Evolutionary conservation across 1,140 invertebrate species (phyloP).

Genomic region (Mercenaria mercenaria): DNA sequence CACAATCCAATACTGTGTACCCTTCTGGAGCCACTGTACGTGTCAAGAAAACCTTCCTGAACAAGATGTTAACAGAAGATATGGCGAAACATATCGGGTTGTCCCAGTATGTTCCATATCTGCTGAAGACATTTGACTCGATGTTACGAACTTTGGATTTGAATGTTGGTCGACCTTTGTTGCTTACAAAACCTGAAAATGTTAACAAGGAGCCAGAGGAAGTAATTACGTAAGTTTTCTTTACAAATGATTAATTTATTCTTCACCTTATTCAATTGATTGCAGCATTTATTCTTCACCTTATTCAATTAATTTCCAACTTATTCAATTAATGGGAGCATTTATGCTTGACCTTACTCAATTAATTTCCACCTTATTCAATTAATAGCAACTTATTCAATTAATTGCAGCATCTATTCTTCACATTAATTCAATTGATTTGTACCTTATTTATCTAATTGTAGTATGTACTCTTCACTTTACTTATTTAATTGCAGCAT

Average conservation of each 20-base stretch:
- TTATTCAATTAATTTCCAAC: no score
- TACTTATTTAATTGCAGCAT: no score
- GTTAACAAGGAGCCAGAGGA: constrained; percentile 98
- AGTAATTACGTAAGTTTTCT: constrained; percentile 91
- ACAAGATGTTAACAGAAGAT: constrained; percentile 90
- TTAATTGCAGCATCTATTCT: no score
- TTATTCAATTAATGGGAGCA: no score
- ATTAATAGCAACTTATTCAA: no score
- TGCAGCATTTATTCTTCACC: no score
- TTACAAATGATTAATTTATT: background rate
- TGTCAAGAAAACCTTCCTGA: constrained; percentile 94
- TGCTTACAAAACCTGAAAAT: constrained; percentile 98
- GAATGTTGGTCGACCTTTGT: constrained; percentile 97
- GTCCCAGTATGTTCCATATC: constrained; percentile 97
- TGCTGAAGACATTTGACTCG: constrained; percentile 97
- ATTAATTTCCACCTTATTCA: no score
- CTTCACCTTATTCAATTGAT: no score
- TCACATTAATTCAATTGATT: no score
- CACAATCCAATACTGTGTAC: constrained; percentile 95
- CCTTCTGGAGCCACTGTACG: constrained; percentile 97
- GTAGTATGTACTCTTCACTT: no score
- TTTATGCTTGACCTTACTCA: no score
- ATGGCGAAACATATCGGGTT: constrained; percentile 98
- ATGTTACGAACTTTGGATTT: constrained; percentile 98
- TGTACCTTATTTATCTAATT: no score